Evolutionary conservation across 2,797 vertebrate species (phyloP), one percentile per base, ranked within the genome.

Genomic region (Emys orbicularis): DNA sequence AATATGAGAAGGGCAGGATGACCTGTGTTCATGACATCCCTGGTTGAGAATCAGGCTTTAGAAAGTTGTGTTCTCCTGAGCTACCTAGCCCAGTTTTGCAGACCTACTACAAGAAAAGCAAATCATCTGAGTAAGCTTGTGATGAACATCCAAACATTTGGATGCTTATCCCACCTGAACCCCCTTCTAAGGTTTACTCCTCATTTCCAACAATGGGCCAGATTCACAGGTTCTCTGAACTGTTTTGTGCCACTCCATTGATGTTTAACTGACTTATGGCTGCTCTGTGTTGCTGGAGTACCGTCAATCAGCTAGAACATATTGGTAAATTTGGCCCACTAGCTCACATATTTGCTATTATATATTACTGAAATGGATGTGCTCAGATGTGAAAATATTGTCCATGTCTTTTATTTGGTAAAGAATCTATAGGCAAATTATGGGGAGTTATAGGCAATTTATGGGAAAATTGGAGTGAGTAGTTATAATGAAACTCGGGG

Each of bases 291-390:
- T 89, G n/a, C 87, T 23, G 83, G 74, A 93, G 81, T 79, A 94
- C 10, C 19, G 3, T 37, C n/a, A 68, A 37, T 37, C n/a, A 68
- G 18, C 19, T n/a, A 65, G 7, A 41, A 86, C 12, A 81, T 83
- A 93, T 90, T 59, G 86, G 90, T 95, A 96, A 96, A 94, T 95
- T 93, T 90, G 79, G 79, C 76, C 90, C 74, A 81, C 91, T 18
- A 95, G 56, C 86, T 89, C 79, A 89, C 92, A 91, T 0, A 0
- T 59, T 89, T 86, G 79, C 86, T 96, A 92, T 94, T 85, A 93
- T 94, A 92, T 29, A 79, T 3, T 84, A 91, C 84, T 79, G 90
- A 83, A 91, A 92, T 92, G 81, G 81, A 96, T 91, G 84, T 97
- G 96, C 21, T 68, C 2, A 23, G 19, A 23, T 23, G 37, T 25